These are phyloP conservation scores for Proales similis DNA, from an alignment of 1,140 invertebrate species.

Conservation along the genomic window DNA sequence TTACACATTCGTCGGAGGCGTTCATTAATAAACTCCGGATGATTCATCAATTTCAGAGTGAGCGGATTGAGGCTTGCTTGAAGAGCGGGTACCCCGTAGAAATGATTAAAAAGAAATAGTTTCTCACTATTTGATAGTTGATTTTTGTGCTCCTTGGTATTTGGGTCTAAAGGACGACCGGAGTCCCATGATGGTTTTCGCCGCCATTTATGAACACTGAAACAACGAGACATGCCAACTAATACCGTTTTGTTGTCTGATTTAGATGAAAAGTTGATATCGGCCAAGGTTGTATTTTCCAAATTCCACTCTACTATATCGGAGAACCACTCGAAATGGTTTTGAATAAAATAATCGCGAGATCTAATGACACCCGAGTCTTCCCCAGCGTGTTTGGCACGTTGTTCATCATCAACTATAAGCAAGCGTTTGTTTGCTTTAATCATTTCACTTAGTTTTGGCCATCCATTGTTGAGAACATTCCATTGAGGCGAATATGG, in stretches of 20 bases:
- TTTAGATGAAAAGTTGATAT: background rate
- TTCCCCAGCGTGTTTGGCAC: constrained; percentile 4
- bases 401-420: constrained; percentile 27
- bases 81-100: constrained; percentile 2
- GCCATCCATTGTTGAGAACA: constrained; percentile 33
- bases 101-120: constrained; percentile 29
- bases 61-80: background rate
- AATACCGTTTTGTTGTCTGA: background rate
- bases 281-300: too few relatives aligned
- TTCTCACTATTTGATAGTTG: constrained; percentile 2
- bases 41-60: constrained; percentile 25
- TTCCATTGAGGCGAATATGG: constrained; percentile 23
- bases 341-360: constrained; percentile 24
- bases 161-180: background rate
- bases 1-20: constrained; percentile 4
- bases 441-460: constrained; percentile 21
- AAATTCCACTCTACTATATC: constrained; percentile 4
- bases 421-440: constrained; percentile 14
- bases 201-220: constrained; percentile 10
- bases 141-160: background rate
- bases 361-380: constrained; percentile 9
- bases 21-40: constrained; percentile 6
- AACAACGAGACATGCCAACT: constrained; percentile 17
- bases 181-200: constrained; percentile 5
- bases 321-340: constrained; percentile 15